Conservation (phyloP, 2,113 vertebrate genomes). For the Megaceryle torquata region DNA sequence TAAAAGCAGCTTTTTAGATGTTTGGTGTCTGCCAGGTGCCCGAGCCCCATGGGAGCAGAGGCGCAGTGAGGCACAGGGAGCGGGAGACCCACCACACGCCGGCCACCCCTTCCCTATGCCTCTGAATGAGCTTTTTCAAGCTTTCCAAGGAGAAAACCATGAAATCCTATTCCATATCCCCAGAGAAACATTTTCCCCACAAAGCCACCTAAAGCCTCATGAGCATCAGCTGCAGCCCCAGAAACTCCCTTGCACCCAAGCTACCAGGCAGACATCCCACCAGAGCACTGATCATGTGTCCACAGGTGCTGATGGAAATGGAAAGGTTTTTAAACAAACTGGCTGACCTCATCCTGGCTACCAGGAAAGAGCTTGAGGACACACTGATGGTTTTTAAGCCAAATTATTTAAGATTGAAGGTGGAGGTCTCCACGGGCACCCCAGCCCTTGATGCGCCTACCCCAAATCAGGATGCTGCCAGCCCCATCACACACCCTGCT, state of each 20-base stretch:
- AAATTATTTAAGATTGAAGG: not conserved
- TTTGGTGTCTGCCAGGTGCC: not conserved
- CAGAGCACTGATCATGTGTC: accelerated
- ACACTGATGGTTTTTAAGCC: not conserved
- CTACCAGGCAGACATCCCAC: not conserved
- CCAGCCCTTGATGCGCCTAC: not conserved
- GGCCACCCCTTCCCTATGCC: not conserved
- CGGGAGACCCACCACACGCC: accelerated
- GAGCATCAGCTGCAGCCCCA: accelerated
- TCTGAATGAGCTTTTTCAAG: not conserved
- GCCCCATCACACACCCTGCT: not conserved
- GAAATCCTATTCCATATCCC: not conserved
- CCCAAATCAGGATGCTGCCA: not conserved
- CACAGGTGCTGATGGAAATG: accelerated
- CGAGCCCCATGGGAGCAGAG: not conserved
- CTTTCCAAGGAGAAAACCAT: not conserved
- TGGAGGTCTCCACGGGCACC: not conserved
- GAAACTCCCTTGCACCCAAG: accelerated
- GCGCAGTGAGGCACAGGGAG: not conserved
- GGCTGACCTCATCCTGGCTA: not conserved
- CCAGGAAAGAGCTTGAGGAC: not conserved
- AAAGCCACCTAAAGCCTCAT: not conserved
- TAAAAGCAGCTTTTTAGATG: not conserved
- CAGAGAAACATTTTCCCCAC: not conserved
- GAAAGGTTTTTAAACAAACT: not conserved